These are phyloP conservation scores for Oscheius sp. DNA, from an alignment of 2,888 invertebrate genomes.

Conservation along the genomic window DNA sequence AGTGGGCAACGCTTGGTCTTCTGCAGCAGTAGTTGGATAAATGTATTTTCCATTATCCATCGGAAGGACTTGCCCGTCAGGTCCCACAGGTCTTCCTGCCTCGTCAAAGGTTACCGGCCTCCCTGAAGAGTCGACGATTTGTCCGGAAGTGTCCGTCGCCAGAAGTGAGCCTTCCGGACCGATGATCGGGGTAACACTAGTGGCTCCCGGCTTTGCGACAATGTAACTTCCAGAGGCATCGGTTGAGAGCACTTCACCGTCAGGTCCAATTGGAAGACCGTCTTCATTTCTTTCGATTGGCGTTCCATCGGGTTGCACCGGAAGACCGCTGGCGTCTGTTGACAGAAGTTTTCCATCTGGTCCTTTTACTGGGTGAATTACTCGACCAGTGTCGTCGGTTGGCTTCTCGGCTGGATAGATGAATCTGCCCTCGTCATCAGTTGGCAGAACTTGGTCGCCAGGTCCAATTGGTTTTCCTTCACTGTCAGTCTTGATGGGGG, in stretches of 20 bases:
- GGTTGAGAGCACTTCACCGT: constrained; percentile 47
- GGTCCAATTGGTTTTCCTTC: constrained; percentile 38
- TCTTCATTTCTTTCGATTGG: constrained; percentile 44
- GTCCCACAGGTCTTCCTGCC: constrained; percentile 37
- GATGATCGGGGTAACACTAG: constrained; percentile 55
- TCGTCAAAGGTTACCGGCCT: constrained; percentile 42
- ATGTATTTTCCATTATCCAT: constrained; percentile 38
- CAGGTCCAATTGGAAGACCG: constrained; percentile 47
- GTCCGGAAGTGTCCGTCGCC: constrained; percentile 41
- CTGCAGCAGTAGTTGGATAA: constrained; percentile 39
- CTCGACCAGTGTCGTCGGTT: constrained; percentile 36
- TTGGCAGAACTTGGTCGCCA: constrained; percentile 49
- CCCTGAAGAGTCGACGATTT: constrained; percentile 1
- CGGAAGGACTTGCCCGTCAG: constrained; percentile 37
- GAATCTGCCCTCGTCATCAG: constrained; percentile 26
- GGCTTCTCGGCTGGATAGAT: constrained; percentile 37
- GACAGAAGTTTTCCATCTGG: constrained; percentile 48
- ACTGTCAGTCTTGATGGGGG: constrained; percentile 42
- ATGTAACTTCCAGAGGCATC: constrained; percentile 61
- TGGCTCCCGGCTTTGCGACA: constrained; percentile 62
- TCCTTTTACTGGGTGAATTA: constrained; percentile 39
- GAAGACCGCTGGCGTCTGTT: constrained; percentile 42
- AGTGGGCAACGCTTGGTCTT: constrained; percentile 45
- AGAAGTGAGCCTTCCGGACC: constrained; percentile 53
- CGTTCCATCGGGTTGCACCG: constrained; percentile 27